Percentiles rank a stretch among this genome's conserved stretches.
Conservation (phyloP, 1,140 invertebrate species). For the silkworm (Bombyx mori) region ASM3026992v2 NC_085131.1:1675001-1675500, state of each 20-base stretch:
- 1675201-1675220: conserved; percentile 45
- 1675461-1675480: conserved; percentile 54
- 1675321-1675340: conserved; percentile 47
- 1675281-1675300: conserved; percentile 28
- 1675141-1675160: conserved; percentile 65
- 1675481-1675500: conserved; percentile 49
- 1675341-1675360: conserved; percentile 60
- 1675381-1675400: conserved; percentile 24
- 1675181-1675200: conserved; percentile 45
- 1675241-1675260: conserved; percentile 11
- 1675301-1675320: conserved; percentile 24
- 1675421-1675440: conserved; percentile 55
- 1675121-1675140: conserved; percentile 53
- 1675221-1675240: no score
- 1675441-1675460: conserved; percentile 49
- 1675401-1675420: conserved; percentile 59
- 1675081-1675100: conserved; percentile 38
- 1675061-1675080: conserved; percentile 48
- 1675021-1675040: conserved; percentile 8
- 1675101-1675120: conserved; percentile 27
- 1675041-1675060: conserved; percentile 48
- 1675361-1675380: conserved; percentile 37
- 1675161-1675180: conserved; percentile 54
- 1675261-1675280: conserved; percentile 41
- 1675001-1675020: background rate